phyloP scores from a whole-genome alignment of 2,888 invertebrate genomes.

The Thera britannica region DNA sequence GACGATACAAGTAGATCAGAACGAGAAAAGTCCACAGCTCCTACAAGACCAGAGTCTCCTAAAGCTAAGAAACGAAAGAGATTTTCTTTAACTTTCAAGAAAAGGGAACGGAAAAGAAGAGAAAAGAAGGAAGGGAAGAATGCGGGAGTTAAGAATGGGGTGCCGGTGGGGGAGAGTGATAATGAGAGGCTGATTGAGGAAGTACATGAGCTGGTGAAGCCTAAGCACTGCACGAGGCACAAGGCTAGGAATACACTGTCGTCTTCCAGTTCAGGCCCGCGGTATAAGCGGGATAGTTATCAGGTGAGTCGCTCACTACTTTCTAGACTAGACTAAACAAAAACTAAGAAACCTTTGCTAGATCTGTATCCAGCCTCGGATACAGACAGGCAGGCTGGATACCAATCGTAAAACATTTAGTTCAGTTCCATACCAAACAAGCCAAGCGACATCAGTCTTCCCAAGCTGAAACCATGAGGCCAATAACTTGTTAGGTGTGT shows the following conservation, averaged over 20 bases:
- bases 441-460: too few relatives aligned
- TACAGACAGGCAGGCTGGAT: too few relatives aligned
- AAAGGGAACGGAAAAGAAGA: slow-evolving; percentile 75
- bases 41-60: slow-evolving; percentile 73
- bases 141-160: slow-evolving; percentile 66
- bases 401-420: too few relatives aligned
- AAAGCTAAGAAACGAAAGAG: slow-evolving; percentile 79
- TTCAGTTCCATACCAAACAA: too few relatives aligned
- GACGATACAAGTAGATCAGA: slow-evolving; percentile 80
- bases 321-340: too few relatives aligned
- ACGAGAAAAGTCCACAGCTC: slow-evolving; percentile 70
- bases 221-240: slow-evolving; percentile 70
- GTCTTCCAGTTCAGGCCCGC: slow-evolving; percentile 78
- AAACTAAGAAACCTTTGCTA: too few relatives aligned
- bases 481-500: too few relatives aligned
- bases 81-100: slow-evolving; percentile 78
- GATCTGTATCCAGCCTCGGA: too few relatives aligned
- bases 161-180: slow-evolving; percentile 69
- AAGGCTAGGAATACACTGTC: slow-evolving; percentile 73
- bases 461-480: too few relatives aligned
- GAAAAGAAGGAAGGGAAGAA: slow-evolving; percentile 75
- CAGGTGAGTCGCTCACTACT: slow-evolving; percentile 61
- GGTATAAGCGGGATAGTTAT: slow-evolving; percentile 82
- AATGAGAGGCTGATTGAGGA: slow-evolving; percentile 78
- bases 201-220: slow-evolving; percentile 61